Conservation (phyloP, 2,797 vertebrate species). For the Catharus ustulatus region DNA sequence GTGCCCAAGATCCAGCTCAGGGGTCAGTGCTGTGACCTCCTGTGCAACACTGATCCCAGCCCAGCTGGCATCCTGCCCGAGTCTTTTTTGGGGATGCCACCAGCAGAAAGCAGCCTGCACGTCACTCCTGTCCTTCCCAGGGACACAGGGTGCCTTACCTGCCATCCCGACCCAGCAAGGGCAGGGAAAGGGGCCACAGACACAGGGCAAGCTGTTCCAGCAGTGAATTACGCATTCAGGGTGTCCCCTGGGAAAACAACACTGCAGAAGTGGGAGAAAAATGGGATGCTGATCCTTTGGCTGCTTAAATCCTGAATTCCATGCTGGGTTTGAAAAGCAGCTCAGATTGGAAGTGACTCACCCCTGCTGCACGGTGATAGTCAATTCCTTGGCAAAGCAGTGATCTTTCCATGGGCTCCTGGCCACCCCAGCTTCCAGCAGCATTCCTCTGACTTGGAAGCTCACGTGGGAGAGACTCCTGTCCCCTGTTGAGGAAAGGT, state of each 20-base stretch:
- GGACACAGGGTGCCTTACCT: no score
- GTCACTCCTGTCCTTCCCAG: neutral
- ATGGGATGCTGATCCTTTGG: no score
- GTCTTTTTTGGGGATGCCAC: neutral
- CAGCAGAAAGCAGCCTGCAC: neutral
- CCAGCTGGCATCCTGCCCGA: neutral
- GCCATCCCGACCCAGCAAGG: no score
- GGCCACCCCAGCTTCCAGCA: neutral
- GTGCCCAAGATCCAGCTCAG: rapidly evolving
- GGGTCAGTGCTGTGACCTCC: neutral
- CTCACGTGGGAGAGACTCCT: neutral
- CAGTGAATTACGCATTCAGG: no score
- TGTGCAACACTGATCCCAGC: neutral
- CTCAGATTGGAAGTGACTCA: no score
- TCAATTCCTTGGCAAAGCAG: neutral
- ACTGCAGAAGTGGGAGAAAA: no score
- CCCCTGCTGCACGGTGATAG: rapidly evolving
- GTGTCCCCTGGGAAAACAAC: no score
- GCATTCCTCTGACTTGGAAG: neutral
- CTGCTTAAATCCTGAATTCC: no score
- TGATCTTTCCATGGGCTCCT: neutral
- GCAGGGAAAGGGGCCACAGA: no score
- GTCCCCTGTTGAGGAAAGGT: neutral
- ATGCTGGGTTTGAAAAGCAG: no score
- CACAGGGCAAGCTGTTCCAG: no score